Evolutionary conservation across 2,888 invertebrate genomes (phyloP).

Genomic region (Fragum whitleyi): DNA sequence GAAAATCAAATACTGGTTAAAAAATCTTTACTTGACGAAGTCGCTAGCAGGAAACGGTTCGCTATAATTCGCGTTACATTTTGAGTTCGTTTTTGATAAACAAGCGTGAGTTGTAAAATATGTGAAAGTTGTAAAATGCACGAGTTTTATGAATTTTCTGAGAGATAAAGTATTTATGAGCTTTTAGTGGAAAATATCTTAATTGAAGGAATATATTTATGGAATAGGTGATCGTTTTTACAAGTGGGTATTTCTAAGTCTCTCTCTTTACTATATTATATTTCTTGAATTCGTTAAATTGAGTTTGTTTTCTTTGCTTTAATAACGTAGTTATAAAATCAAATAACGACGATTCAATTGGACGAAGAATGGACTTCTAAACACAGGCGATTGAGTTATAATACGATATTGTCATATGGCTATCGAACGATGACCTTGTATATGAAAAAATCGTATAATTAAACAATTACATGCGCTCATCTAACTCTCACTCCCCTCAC

Average conservation of each 20-base stretch:
- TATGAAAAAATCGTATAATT: no score
- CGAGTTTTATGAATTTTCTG: background rate
- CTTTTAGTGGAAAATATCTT: background rate
- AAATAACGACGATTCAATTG: no score
- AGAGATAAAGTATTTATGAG: background rate
- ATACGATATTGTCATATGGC: no score
- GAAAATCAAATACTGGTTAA: conserved; percentile 17
- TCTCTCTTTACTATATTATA: no score
- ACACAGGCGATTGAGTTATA: no score
- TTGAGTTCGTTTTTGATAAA: conserved; percentile 18
- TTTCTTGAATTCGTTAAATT: no score
- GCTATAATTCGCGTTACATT: conserved; percentile 15
- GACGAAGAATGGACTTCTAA: no score
- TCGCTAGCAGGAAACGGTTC: background rate
- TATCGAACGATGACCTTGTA: no score
- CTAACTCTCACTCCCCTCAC: no score
- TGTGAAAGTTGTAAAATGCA: background rate
- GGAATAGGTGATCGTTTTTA: background rate
- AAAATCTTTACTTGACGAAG: background rate
- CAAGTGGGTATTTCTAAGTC: background rate
- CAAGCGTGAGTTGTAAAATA: conserved; percentile 16
- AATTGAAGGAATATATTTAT: background rate
- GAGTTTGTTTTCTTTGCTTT: no score
- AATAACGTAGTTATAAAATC: no score
- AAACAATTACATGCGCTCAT: no score